These are phyloP conservation scores for Planiliza haematocheilus DNA, from an alignment of 2,113 vertebrate species.

Conservation along the genomic window DNA sequence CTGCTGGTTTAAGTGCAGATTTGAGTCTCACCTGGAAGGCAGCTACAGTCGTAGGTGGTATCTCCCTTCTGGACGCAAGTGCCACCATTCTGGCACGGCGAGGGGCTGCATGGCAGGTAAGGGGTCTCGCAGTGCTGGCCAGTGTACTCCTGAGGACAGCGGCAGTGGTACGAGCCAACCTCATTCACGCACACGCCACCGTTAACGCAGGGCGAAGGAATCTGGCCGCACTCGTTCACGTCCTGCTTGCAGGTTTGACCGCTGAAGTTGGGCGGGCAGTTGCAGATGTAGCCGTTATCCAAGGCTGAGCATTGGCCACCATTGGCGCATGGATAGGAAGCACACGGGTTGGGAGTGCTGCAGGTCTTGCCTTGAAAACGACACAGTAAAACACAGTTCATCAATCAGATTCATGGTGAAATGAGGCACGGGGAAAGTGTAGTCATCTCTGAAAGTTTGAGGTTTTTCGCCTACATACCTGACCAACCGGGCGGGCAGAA, in stretches of 20 bases:
- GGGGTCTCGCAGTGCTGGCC: constrained; percentile 90
- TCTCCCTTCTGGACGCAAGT: constrained; percentile 95
- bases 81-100: constrained; percentile 83
- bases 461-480: constrained; percentile 77
- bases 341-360: constrained; percentile 93
- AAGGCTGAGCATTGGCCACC: constrained; percentile 92
- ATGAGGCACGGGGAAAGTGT: not conserved
- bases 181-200: constrained; percentile 93
- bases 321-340: constrained; percentile 96
- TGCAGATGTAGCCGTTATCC: constrained; percentile 90
- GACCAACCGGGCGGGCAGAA: constrained; percentile 91
- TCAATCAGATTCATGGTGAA: not conserved
- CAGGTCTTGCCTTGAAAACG: constrained; percentile 89
- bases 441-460: not conserved
- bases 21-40: constrained; percentile 90
- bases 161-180: constrained; percentile 95
- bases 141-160: constrained; percentile 91
- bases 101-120: constrained; percentile 94
- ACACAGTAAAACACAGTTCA: not conserved
- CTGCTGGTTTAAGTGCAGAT: not conserved
- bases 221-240: constrained; percentile 91
- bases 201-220: constrained; percentile 84
- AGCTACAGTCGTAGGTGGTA: constrained; percentile 91
- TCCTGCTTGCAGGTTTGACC: constrained; percentile 95
- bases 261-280: constrained; percentile 87